Conservation (phyloP, 2,113 vertebrate genomes). For the Climacteris rufus region DNA sequence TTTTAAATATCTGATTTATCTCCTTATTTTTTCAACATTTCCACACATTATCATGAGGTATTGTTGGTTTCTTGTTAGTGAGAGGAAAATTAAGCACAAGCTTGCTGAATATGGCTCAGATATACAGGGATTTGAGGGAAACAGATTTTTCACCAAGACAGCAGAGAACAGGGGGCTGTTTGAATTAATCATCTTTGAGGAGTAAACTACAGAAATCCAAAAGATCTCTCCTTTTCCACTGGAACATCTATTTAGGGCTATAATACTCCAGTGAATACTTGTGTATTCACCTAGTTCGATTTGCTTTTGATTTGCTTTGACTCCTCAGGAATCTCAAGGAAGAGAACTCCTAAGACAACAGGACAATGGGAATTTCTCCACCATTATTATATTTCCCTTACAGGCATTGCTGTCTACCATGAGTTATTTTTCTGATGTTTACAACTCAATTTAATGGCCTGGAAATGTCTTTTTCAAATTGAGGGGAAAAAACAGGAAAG, state of each 20-base stretch:
- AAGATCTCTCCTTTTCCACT: background rate
- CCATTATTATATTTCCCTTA: background rate
- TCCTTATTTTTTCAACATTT: background rate
- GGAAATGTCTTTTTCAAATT: background rate
- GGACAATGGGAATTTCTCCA: background rate
- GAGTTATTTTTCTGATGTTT: background rate
- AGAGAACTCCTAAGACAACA: background rate
- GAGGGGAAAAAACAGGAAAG: background rate
- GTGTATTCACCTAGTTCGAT: background rate
- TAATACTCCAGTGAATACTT: background rate
- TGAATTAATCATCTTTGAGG: background rate
- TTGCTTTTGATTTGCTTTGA: background rate
- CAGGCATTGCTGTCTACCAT: background rate
- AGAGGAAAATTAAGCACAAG: background rate
- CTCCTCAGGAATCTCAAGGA: background rate
- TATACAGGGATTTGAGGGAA: background rate
- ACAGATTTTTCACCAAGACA: background rate
- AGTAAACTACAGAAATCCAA: background rate
- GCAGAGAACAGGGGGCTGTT: background rate
- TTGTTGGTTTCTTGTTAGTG: background rate
- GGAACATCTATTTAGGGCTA: background rate
- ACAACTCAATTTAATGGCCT: background rate
- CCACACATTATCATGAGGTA: background rate
- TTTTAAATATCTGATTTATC: background rate
- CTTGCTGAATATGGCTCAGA: background rate